These are phyloP conservation scores for Eugnorisma glareosa DNA, from an alignment of 2,888 invertebrate genomes.

Conservation along the genomic window DNA sequence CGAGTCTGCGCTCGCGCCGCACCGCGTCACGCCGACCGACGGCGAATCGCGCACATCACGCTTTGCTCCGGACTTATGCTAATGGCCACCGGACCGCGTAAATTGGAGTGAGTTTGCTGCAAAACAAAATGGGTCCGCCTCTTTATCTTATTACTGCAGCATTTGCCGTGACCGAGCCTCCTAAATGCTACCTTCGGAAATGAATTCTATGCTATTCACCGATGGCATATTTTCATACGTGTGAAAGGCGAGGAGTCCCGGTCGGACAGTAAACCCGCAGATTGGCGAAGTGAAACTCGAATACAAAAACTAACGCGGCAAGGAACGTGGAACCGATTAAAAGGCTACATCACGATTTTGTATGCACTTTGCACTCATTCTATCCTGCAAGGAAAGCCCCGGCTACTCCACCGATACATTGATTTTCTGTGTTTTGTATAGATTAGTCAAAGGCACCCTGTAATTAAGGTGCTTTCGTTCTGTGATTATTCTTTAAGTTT, in stretches of 20 bases:
- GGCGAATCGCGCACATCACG: conserved; percentile 87
- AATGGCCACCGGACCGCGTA: conserved; percentile 88
- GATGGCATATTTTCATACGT: conserved; percentile 78
- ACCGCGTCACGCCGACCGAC: conserved; percentile 79
- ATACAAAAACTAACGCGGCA: conserved; percentile 89
- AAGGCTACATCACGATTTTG: conserved; percentile 90
- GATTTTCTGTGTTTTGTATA: conserved; percentile 83
- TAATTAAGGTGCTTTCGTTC: conserved; percentile 84
- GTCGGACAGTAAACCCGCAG: conserved; percentile 80
- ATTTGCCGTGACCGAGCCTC: conserved; percentile 72
- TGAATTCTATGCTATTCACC: conserved; percentile 75
- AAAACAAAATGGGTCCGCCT: conserved; percentile 88
- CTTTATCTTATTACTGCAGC: conserved; percentile 89
- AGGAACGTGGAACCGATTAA: conserved; percentile 90
- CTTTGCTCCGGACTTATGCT: conserved; percentile 88
- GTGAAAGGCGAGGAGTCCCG: conserved; percentile 69
- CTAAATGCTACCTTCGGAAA: conserved; percentile 69
- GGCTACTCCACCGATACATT: conserved; percentile 82
- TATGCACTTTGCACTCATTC: conserved; percentile 90
- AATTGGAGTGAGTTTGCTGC: conserved; percentile 88
- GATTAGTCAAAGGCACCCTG: conserved; percentile 85
- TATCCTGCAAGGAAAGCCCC: conserved; percentile 82
- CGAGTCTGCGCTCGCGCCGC: conserved; percentile 39
- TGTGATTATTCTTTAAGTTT: conserved; percentile 76
- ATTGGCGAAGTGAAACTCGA: conserved; percentile 88